A percentile compares a stretch with the other conserved stretches of the same genome.
Evolutionary conservation across 1,140 invertebrate species (phyloP).

Genomic region (Cecropterus lyciades): DNA sequence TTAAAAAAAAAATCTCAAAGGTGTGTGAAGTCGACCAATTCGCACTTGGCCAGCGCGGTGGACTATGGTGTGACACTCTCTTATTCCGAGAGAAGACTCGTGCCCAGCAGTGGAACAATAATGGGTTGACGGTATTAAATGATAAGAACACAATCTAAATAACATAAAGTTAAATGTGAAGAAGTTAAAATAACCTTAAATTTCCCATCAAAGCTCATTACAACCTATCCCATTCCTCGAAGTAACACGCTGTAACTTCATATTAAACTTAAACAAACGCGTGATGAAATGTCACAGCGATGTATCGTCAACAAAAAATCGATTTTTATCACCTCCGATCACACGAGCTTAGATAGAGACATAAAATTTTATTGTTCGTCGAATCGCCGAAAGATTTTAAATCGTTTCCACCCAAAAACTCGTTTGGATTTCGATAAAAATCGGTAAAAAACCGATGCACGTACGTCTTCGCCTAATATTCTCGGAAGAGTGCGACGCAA

Average conservation of each 20-base stretch:
- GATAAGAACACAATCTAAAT: too few relatives aligned
- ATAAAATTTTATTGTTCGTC: constrained; percentile 75
- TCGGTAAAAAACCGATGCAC: constrained; percentile 70
- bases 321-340: constrained; percentile 61
- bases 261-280: constrained; percentile 27
- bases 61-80: too few relatives aligned
- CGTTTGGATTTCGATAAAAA: constrained; percentile 74
- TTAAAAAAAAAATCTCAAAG: too few relatives aligned
- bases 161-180: too few relatives aligned
- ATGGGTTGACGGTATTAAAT: too few relatives aligned
- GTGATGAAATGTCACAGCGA: constrained; percentile 45
- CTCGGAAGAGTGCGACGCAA: constrained; percentile 48
- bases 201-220: neutral
- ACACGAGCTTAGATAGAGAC: constrained; percentile 65
- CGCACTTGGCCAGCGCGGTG: too few relatives aligned
- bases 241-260: constrained; percentile 9
- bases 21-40: too few relatives aligned
- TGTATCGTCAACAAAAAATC: constrained; percentile 44
- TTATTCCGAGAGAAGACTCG: too few relatives aligned
- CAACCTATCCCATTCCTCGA: neutral
- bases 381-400: constrained; percentile 62
- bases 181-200: too few relatives aligned
- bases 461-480: constrained; percentile 53
- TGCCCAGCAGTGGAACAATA: too few relatives aligned
- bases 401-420: constrained; percentile 62